Percentiles rank a stretch among this genome's conserved stretches.
phyloP scores from a whole-genome alignment of 2,797 vertebrate species.

The Chaunax sp. region DNA sequence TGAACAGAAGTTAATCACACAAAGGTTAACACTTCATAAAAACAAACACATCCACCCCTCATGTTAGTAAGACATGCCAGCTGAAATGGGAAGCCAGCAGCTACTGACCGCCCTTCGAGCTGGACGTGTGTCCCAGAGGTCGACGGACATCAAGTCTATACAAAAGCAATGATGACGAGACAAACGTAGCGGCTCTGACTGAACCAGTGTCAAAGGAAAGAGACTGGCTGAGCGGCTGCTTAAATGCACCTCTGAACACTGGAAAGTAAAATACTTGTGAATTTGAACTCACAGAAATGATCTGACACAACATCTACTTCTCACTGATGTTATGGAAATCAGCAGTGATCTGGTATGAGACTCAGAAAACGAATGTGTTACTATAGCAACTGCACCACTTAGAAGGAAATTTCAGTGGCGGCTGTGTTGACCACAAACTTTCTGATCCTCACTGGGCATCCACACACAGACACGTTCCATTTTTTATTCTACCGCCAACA shows the following conservation, averaged over 20 bases:
- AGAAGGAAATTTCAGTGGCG: conserved; percentile 3
- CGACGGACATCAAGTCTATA: conserved; percentile 35
- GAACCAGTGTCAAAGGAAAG: conserved; percentile 15
- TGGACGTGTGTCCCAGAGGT: conserved; percentile 25
- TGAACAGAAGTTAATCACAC: conserved; percentile 56
- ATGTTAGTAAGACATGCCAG: conserved; percentile 48
- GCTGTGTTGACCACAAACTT: conserved; percentile 34
- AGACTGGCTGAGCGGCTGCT: too few species aligned
- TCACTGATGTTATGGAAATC: conserved; percentile 22
- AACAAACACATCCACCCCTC: conserved; percentile 63
- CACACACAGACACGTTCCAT: not conserved
- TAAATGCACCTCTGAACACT: too few species aligned
- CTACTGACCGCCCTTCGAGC: conserved; percentile 23
- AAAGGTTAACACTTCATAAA: conserved; percentile 58
- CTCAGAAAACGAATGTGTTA: conserved; percentile 27
- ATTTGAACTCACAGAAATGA: conserved; percentile 6
- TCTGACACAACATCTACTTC: conserved; percentile 11
- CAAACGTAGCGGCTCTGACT: conserved; percentile 16
- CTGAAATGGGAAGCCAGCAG: conserved; percentile 31
- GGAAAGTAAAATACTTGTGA: conserved; percentile 30
- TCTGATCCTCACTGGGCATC: conserved; percentile 14
- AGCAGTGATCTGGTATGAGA: conserved; percentile 18
- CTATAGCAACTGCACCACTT: conserved; percentile 60
- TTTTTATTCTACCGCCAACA: conserved; percentile 3
- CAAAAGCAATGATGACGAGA: conserved; percentile 31